Evolutionary conservation across 2,797 vertebrate genomes (phyloP), one percentile per base, ranked within the genome.

Genomic region (Gila robusta): DNA sequence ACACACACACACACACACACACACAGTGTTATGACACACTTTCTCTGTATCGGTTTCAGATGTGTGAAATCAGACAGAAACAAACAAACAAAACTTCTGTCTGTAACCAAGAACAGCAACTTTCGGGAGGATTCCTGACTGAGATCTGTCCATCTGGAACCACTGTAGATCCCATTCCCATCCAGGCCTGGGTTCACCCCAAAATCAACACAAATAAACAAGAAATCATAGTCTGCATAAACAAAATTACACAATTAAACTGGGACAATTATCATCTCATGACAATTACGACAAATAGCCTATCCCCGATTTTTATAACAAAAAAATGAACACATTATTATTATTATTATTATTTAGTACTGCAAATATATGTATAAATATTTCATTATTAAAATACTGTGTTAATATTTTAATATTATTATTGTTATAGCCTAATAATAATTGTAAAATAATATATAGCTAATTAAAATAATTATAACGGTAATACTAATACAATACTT

Each of bases 211-310:
- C 6, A 37, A 2, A 21, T 23, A 37, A 32, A 35, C 9, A 37
- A 54, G 91, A 91, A 90, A 86, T 28, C 0, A 32, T 23, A 21
- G 32, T 32, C 4, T 11, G 44, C 47, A 35, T 47, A 0, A 84
- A 90, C 92, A 87, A 41, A 14, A 44, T 41, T 92, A 84, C 90
- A 92, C 86, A 90, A 92, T 84, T 86, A 82, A 79, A 26, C 19
- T n/a, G 11, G 28, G 47, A 47, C 8, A 12, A 28, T 49, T 21
- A 28, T 19, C 5, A 1, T 9, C 8, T 52, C 10, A 6, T 28
- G 26, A 32, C 44, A 52, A 32, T 21, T 11, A 32, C 49, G 14
- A 26, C 32, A 69, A 23, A 70, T 32, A 32, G 28, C 28, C 28
- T 26, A 7, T 37, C 28, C 16, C 28, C 0, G 21, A 10, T 69